Percentiles rank a stretch among this genome's conserved stretches.
Evolutionary conservation across 1,140 invertebrate species (phyloP).

Genomic region (Belonocnema kinseyi): DNA sequence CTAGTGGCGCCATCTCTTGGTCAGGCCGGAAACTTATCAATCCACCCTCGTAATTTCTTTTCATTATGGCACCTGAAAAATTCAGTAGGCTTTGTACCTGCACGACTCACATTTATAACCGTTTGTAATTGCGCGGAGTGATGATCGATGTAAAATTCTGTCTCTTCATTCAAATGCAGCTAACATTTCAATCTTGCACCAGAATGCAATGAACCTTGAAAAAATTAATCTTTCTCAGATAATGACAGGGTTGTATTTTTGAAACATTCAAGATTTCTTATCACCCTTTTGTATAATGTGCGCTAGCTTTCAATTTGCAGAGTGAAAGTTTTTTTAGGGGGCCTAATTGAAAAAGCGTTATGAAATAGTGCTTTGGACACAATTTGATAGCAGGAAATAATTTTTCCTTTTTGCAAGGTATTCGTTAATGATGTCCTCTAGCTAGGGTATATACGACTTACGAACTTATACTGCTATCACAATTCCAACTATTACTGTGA

Average conservation of each 20-base stretch:
- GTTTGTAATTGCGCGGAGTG: not conserved
- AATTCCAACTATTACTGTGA: not conserved
- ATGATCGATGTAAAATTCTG: not conserved
- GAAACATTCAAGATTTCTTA: too few species aligned
- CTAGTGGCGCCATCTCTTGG: too few species aligned
- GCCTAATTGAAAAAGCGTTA: not conserved
- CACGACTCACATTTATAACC: not conserved
- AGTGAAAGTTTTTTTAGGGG: not conserved
- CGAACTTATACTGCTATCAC: not conserved
- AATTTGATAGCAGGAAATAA: not conserved
- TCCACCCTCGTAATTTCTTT: not conserved
- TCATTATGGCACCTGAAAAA: not conserved
- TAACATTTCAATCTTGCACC: not conserved
- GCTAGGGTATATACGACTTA: not conserved
- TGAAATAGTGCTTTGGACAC: not conserved
- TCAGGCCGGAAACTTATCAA: too few species aligned
- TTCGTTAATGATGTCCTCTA: not conserved
- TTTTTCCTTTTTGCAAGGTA: not conserved
- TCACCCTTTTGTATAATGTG: too few species aligned
- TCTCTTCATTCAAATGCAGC: not conserved
- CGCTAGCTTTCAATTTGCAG: not conserved
- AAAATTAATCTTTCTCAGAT: too few species aligned
- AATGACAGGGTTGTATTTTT: too few species aligned
- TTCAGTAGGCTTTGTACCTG: not conserved
- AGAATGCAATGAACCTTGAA: too few species aligned